These are phyloP conservation scores for Bryconaethiops microstoma DNA, from an alignment of 2,797 vertebrate species.

Conservation along the genomic window DNA sequence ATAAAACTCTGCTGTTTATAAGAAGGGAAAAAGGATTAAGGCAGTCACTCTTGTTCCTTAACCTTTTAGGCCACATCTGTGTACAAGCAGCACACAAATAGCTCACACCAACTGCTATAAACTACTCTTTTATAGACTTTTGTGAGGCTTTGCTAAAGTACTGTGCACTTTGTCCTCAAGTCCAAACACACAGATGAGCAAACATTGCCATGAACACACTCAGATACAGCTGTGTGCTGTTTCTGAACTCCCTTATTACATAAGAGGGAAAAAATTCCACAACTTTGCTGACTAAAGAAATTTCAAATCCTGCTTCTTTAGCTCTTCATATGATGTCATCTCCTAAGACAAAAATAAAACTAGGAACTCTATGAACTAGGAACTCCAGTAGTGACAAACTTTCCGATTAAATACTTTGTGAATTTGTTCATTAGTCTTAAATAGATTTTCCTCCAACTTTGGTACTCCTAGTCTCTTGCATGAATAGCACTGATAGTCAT, in stretches of 20 bases:
- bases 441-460: neutral
- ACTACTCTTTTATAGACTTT: slow-evolving; percentile 6
- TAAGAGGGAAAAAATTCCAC: slow-evolving; percentile 25
- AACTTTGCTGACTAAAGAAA: slow-evolving; percentile 40
- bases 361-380: neutral
- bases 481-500: neutral
- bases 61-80: neutral
- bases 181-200: neutral
- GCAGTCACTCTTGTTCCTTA: neutral
- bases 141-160: neutral
- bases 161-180: neutral
- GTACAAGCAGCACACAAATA: neutral
- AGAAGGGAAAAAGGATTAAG: slow-evolving; percentile 5
- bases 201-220: neutral
- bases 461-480: neutral
- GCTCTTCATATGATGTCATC: slow-evolving; percentile 5
- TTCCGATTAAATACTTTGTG: neutral
- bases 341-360: slow-evolving; percentile 20
- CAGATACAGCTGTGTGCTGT: neutral
- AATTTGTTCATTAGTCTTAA: neutral
- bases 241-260: slow-evolving; percentile 17
- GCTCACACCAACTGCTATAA: neutral
- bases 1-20: slow-evolving; percentile 31
- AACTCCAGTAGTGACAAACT: slow-evolving; percentile 9
- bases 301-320: slow-evolving; percentile 14